phyloP scores from a whole-genome alignment of 64 coral and sea anemone species.

The Anthopleura sola region DNA sequence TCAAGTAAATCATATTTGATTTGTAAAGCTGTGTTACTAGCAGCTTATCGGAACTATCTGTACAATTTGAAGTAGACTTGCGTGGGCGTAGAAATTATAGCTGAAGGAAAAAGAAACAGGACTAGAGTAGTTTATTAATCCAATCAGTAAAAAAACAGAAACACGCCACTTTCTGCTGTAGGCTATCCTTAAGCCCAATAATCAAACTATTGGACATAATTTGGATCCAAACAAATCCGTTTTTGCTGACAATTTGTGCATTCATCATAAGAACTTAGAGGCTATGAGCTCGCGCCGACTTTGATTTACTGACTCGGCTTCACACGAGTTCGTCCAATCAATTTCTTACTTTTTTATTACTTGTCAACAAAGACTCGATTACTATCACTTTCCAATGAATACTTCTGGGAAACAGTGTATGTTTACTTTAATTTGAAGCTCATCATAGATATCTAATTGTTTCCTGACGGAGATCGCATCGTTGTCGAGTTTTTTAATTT shows the following conservation, averaged over 20 bases:
- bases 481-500: not conserved
- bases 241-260: not conserved
- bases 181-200: not conserved
- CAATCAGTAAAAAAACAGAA: not conserved
- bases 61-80: not conserved
- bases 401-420: not conserved
- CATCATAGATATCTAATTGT: constrained; percentile 15
- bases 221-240: not conserved
- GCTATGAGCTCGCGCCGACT: not conserved
- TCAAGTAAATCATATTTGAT: not conserved
- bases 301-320: not conserved
- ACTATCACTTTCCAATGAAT: constrained; percentile 20
- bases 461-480: constrained; percentile 3
- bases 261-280: not conserved
- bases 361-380: constrained; percentile 15
- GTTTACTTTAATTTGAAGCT: constrained; percentile 8
- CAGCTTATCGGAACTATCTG: constrained; percentile 9
- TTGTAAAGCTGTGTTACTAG: not conserved
- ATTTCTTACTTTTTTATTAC: not conserved
- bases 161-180: not conserved
- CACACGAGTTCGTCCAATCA: not conserved
- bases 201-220: not conserved
- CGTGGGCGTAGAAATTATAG: not conserved
- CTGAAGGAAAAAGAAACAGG: not conserved
- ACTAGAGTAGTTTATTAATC: not conserved